Conservation (phyloP, 1,140 invertebrate genomes). For the Achatina immaculata region DNA sequence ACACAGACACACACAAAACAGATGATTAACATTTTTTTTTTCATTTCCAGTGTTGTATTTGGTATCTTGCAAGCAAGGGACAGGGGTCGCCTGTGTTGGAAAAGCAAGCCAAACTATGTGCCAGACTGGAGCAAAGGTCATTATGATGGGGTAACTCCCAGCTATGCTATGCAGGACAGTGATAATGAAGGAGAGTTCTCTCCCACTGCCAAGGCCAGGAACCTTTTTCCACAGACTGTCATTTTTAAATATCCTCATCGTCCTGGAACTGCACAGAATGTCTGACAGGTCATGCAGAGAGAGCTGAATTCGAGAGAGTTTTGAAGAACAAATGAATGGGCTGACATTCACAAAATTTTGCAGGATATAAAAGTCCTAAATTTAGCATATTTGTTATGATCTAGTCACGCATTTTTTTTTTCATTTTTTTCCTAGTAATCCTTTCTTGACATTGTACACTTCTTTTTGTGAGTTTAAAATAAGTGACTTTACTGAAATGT, state of each 20-base stretch:
- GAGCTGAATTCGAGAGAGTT: not conserved
- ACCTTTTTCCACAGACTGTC: not conserved
- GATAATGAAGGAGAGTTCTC: constrained; percentile 11
- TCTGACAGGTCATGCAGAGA: not conserved
- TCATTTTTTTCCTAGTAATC: too few species aligned
- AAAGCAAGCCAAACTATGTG: constrained; percentile 53
- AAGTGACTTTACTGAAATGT: not conserved
- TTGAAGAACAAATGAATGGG: not conserved
- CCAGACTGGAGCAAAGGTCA: constrained; percentile 57
- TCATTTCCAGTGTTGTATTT: constrained; percentile 49
- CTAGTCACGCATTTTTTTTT: not conserved
- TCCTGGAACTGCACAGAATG: not conserved
- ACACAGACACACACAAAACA: too few species aligned
- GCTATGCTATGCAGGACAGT: constrained; percentile 23
- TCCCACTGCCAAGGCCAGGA: constrained; percentile 6
- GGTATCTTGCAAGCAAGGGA: constrained; percentile 60
- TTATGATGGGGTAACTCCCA: constrained; percentile 55
- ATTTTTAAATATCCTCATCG: constrained; percentile 8
- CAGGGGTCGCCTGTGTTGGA: constrained; percentile 62
- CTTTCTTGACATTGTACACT: not conserved
- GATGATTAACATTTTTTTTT: constrained; percentile 7
- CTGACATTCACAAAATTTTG: not conserved
- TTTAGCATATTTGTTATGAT: not conserved
- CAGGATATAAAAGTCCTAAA: not conserved
- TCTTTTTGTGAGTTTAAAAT: not conserved